These are phyloP conservation scores for Drosophila bunnanda DNA, from an alignment of 2,888 invertebrate genomes.

Conservation along the genomic window DNA sequence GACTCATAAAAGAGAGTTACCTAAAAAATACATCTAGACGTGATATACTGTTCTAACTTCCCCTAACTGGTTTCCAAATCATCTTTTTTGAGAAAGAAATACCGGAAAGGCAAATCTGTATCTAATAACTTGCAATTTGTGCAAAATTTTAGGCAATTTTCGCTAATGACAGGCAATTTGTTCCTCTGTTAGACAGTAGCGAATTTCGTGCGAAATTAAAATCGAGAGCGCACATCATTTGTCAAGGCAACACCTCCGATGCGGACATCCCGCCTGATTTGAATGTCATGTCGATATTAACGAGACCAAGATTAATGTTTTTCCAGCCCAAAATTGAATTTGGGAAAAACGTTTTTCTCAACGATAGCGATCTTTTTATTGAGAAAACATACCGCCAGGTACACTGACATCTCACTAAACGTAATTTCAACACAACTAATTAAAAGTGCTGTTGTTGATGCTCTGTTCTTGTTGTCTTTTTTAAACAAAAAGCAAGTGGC, in stretches of 20 bases:
- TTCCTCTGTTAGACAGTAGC: conserved; percentile 52
- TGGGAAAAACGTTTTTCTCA: conserved; percentile 19
- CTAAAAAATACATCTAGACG: not conserved
- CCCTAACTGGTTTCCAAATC: not conserved
- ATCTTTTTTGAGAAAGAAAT: not conserved
- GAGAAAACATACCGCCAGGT: conserved; percentile 51
- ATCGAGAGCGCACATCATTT: conserved; percentile 61
- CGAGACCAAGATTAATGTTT: conserved; percentile 66
- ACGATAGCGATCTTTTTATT: conserved; percentile 54
- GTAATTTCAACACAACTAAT: conserved; percentile 64
- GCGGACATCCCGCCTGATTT: conserved; percentile 53
- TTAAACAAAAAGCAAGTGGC: conserved; percentile 55
- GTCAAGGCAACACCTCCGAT: conserved; percentile 63
- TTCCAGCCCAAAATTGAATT: conserved; percentile 44
- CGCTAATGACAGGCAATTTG: conserved; percentile 72
- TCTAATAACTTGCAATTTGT: not conserved
- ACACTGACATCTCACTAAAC: conserved; percentile 46
- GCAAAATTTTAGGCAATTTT: conserved; percentile 35
- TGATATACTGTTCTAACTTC: not conserved
- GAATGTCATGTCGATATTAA: conserved; percentile 64
- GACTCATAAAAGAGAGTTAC: not conserved
- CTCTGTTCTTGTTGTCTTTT: conserved; percentile 4
- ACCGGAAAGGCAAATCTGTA: not conserved
- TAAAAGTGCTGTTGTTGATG: conserved; percentile 49
- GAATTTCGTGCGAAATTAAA: conserved; percentile 68